Conservation (phyloP, 2,797 vertebrate genomes). For the Tragopan temminckii region DNA sequence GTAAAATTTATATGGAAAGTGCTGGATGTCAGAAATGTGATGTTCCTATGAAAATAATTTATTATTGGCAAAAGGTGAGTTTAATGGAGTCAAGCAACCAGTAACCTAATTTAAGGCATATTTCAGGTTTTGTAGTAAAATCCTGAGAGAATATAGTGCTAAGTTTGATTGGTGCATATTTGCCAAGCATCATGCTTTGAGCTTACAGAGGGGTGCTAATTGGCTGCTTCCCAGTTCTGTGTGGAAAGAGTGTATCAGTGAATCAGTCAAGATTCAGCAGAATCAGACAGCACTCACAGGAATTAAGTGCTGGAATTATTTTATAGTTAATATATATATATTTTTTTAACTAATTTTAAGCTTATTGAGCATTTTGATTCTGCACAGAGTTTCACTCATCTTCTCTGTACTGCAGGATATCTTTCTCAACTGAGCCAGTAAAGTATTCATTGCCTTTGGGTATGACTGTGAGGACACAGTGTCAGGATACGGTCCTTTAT, state of each 20-base stretch:
- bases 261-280: not conserved
- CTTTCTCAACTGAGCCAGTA: not conserved
- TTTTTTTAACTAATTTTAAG: not conserved
- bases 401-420: not conserved
- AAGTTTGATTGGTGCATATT: not conserved
- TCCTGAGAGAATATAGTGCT: not conserved
- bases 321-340: not conserved
- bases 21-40: not conserved
- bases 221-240: not conserved
- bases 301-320: not conserved
- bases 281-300: not conserved
- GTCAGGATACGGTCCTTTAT: not conserved
- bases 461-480: not conserved
- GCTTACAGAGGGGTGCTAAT: not conserved
- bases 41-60: slow-evolving; percentile 51
- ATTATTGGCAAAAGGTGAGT: slow-evolving; percentile 33
- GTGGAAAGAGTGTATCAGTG: not conserved
- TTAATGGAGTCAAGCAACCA: not conserved
- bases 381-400: not conserved
- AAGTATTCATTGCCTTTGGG: not conserved
- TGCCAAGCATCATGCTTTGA: not conserved
- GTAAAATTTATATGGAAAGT: not conserved
- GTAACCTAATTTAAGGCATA: not conserved
- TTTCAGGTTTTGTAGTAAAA: slow-evolving; percentile 22
- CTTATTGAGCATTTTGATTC: not conserved